These are phyloP conservation scores for Acholoe squamosa DNA, from an alignment of 2,888 invertebrate species.

Conservation along the genomic window DNA sequence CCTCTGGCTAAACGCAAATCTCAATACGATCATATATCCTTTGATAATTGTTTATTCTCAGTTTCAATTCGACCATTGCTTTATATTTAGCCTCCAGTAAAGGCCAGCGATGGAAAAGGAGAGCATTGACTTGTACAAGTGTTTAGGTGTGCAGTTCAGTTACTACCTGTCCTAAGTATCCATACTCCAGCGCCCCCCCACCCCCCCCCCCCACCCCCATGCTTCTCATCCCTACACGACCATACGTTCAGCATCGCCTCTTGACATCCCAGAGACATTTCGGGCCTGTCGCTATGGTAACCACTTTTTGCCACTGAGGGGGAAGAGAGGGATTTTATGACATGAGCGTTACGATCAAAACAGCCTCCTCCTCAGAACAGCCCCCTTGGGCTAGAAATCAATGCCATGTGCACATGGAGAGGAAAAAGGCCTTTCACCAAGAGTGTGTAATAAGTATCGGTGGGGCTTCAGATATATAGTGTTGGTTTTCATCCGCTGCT, in stretches of 20 bases:
- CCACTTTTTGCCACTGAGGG: slow-evolving; percentile 10
- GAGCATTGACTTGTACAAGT: too few species aligned
- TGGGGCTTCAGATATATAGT: not conserved
- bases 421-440: not conserved
- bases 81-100: too few species aligned
- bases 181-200: too few species aligned
- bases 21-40: too few species aligned
- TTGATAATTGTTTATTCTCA: too few species aligned
- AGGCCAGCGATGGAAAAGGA: too few species aligned
- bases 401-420: not conserved
- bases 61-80: too few species aligned
- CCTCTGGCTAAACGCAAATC: too few species aligned
- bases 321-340: slow-evolving; percentile 27
- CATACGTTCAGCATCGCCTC: not conserved
- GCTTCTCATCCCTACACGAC: not conserved
- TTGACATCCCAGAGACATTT: slow-evolving; percentile 13
- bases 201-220: not conserved
- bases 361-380: slow-evolving; percentile 21
- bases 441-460: not conserved
- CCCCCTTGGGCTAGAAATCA: slow-evolving; percentile 21
- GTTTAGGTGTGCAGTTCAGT: too few species aligned
- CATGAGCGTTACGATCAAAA: slow-evolving; percentile 20
- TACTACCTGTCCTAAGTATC: too few species aligned
- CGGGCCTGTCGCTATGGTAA: slow-evolving; percentile 6
- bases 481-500: not conserved